These are phyloP conservation scores for Drosophila ezoana DNA, from an alignment of 2,888 invertebrate species.

Conservation along the genomic window DNA sequence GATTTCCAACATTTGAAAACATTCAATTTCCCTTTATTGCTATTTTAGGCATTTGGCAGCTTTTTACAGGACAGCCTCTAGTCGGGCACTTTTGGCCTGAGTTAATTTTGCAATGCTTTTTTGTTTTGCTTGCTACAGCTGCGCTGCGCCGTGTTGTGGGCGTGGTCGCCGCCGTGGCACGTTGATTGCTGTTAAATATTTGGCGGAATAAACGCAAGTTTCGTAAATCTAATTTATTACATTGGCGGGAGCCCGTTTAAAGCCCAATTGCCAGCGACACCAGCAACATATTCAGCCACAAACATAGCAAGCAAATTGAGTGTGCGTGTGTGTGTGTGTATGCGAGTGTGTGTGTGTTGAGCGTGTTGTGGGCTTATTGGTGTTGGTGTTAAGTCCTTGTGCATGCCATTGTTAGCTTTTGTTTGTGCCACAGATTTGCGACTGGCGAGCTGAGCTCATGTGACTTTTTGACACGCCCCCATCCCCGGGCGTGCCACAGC, in stretches of 20 bases:
- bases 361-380: constrained; percentile 45
- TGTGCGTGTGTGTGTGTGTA: constrained; percentile 18
- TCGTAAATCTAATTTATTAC: constrained; percentile 77
- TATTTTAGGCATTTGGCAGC: neutral
- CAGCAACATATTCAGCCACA: constrained; percentile 30
- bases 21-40: too few relatives aligned
- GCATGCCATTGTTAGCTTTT: constrained; percentile 47
- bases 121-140: constrained; percentile 27
- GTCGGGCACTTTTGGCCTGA: constrained; percentile 6
- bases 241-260: constrained; percentile 64
- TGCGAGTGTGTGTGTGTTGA: constrained; percentile 26
- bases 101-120: constrained; percentile 17
- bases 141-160: constrained; percentile 25
- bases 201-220: constrained; percentile 66
- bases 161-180: constrained; percentile 26
- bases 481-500: neutral
- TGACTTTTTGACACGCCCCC: constrained; percentile 42
- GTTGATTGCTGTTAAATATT: constrained; percentile 79
- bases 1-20: too few relatives aligned
- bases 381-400: constrained; percentile 59
- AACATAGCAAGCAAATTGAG: constrained; percentile 35
- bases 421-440: constrained; percentile 56
- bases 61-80: constrained; percentile 5
- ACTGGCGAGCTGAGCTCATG: constrained; percentile 45
- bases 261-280: constrained; percentile 54